Evolutionary conservation across 2,888 invertebrate genomes (phyloP), one percentile per base, ranked within the genome.

Genomic region (Schrankia costaestrigalis): DNA sequence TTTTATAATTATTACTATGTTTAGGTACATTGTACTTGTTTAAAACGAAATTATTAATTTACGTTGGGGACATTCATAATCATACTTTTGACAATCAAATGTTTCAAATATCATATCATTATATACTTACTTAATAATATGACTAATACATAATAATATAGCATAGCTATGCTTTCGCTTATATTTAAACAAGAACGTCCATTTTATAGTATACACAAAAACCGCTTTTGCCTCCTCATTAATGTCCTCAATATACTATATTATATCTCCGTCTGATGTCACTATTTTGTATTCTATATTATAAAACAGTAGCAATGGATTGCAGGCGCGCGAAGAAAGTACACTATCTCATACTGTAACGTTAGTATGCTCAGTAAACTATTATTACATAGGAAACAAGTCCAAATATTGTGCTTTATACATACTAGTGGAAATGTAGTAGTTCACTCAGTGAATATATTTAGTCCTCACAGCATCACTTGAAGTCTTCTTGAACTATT

Each of bases 211-310:
- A 46, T 45, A 47, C 49, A 61, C n/a, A n/a, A n/a, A n/a, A n/a
- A 70, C 54, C 49, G 50, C 67, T 63, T 56, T 41, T 56, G 64
- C 74, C 68, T 57, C 49, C 31, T 35, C 39, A 14, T 28, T 23
- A 41, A 27, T 15, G 10, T 15, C 24, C 10, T 26, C 10, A n/a
- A n/a, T n/a, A n/a, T n/a, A n/a, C n/a, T n/a, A n/a, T n/a, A n/a
- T n/a, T n/a, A n/a, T n/a, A n/a, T n/a, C n/a, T n/a, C n/a, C n/a
- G n/a, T n/a, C n/a, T n/a, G n/a, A n/a, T 51, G 45, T 58, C 46
- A 44, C 53, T 56, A 57, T 53, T 47, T 50, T 57, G 9, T 58
- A 47, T 37, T 12, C n/a, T 22, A 10, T 18, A 21, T 2, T 17
- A 18, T 40, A 23, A 23, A 45, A 49, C 22, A 38, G 45, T 41